These are phyloP conservation scores for Dorcus parallelipipedus DNA, from an alignment of 2,888 invertebrate species.

Conservation along the genomic window DNA sequence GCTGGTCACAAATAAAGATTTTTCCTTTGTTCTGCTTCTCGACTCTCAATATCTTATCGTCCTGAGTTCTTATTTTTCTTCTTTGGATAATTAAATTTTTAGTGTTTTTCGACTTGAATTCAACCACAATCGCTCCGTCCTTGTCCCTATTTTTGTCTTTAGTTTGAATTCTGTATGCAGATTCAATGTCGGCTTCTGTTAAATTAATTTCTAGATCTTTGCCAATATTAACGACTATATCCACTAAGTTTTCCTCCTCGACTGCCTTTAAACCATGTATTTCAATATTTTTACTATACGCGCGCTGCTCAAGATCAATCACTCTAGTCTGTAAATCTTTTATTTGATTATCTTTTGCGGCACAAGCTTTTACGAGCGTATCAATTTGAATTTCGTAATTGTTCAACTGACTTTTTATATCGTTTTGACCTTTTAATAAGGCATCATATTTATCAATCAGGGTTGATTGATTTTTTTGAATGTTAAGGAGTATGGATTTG, in stretches of 20 bases:
- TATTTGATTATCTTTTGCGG: background rate
- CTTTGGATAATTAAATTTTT: no score
- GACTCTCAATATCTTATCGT: no score
- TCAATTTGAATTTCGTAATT: no score
- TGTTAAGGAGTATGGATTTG: background rate
- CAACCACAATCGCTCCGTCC: no score
- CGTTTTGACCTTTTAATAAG: no score
- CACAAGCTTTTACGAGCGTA: background rate
- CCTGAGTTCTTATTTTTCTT: no score
- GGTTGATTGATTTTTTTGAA: no score
- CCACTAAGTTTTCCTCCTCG: background rate
- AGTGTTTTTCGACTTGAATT: no score
- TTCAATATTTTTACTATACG: background rate
- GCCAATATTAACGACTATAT: background rate
- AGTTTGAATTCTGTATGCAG: background rate
- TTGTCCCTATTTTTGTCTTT: background rate
- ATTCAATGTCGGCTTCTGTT: background rate
- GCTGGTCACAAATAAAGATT: background rate
- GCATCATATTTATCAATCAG: no score
- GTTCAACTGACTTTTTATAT: no score
- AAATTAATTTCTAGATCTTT: background rate
- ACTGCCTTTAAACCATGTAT: background rate
- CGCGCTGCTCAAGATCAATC: background rate
- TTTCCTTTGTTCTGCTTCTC: background rate
- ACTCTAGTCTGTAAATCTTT: background rate